Evolutionary conservation across 2,113 vertebrate genomes (phyloP).

Genomic region (Petrocephalus microphthalmus): DNA sequence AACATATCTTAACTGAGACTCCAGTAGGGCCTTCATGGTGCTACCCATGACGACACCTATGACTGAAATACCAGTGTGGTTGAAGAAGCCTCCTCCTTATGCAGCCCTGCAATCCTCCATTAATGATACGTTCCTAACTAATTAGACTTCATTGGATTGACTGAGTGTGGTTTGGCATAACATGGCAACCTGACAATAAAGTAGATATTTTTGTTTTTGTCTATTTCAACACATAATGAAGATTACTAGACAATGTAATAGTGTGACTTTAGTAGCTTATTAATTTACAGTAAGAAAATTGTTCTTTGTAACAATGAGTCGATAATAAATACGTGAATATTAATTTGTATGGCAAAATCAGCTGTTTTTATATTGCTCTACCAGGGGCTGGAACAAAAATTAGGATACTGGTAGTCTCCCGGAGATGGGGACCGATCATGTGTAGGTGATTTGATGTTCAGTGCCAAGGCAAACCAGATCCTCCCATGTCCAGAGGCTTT

Average conservation of each 20-base stretch:
- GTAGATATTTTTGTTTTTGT: neutral
- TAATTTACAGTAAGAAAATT: neutral
- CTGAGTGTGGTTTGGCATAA: neutral
- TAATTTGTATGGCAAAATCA: neutral
- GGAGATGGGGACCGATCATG: neutral
- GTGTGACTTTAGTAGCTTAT: neutral
- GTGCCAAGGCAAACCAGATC: neutral
- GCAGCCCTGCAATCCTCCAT: neutral
- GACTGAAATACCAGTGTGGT: neutral
- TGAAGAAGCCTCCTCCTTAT: neutral
- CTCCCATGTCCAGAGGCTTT: neutral
- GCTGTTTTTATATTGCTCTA: neutral
- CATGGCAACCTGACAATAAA: neutral
- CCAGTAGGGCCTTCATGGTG: neutral
- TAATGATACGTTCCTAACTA: neutral
- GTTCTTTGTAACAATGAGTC: neutral
- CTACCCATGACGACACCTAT: neutral
- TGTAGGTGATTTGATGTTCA: neutral
- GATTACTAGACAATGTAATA: neutral
- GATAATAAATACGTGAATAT: neutral
- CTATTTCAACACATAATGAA: neutral
- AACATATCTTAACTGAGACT: neutral
- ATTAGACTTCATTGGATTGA: neutral
- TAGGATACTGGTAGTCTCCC: neutral
- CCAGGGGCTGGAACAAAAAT: neutral